Conservation (phyloP, 2,113 vertebrate genomes). For the Eidolon helvum region DNA sequence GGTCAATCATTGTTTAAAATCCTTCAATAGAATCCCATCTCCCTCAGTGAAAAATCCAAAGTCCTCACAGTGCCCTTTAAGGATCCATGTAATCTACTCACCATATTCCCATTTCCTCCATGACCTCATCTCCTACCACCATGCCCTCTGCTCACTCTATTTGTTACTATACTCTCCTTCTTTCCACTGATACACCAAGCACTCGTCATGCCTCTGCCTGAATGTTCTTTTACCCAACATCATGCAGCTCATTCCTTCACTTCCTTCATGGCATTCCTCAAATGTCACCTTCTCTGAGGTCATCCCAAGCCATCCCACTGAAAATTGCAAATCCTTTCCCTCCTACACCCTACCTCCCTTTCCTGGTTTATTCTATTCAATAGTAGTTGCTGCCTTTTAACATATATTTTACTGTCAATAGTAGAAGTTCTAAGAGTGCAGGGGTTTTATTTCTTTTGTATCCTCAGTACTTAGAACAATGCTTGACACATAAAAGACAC, state of each 20-base stretch:
- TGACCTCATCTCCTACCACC: not conserved
- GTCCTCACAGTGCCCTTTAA: not conserved
- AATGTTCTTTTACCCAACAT: not conserved
- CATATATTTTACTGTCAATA: not conserved
- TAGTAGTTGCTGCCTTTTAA: not conserved
- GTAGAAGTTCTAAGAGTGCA: not conserved
- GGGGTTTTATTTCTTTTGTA: not conserved
- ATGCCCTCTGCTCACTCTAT: not conserved
- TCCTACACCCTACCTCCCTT: not conserved
- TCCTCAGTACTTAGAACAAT: not conserved
- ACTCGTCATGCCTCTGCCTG: not conserved
- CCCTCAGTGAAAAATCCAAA: not conserved
- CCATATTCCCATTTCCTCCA: not conserved
- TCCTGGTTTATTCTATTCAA: not conserved
- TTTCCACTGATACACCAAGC: not conserved
- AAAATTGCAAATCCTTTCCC: not conserved
- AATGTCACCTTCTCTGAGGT: not conserved
- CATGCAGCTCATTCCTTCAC: fast-evolving
- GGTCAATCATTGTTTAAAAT: not conserved
- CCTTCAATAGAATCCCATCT: not conserved
- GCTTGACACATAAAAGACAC: not conserved
- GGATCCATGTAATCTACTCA: not conserved
- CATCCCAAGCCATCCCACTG: not conserved
- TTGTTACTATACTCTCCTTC: not conserved
- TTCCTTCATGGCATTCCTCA: not conserved